Evolutionary conservation across 2,888 invertebrate genomes (phyloP), one percentile per base, ranked within the genome.

Genomic region (Melitaea athalia): DNA sequence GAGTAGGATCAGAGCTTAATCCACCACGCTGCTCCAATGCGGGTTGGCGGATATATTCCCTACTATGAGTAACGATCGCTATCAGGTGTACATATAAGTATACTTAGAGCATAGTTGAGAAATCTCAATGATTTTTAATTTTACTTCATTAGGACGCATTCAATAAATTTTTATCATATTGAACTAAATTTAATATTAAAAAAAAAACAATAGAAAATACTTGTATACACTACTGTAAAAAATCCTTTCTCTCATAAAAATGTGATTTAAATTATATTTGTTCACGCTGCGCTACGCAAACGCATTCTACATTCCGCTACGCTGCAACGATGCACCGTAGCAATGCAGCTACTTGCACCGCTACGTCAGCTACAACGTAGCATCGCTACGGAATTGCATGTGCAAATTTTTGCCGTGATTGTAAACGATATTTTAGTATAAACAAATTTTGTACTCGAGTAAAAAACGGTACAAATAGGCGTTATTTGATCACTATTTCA

Each of bases 291-390:
- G 55, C 72, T 79, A 78, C 78, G 76, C 38, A 77, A 77, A 64
- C 74, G 80, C 79, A 79, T 77, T 62, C 74, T 76, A 76, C 86
- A 83, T 75, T 76, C 76, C 74, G 83, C 87, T 88, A 88, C 89
- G 84, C 65, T 90, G 90, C 89, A 90, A 62, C 77, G 79, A 81
- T 91, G 91, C 91, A 92, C 72, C 83, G 91, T 91, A 91, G 91
- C 85, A 63, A 80, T 89, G 91, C 91, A 89, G 85, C 91, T 91
- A 57, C 57, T 42, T 57, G 57, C 57, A 57, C 10, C 38, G 57
- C 57, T 57, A 91, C 91, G 85, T 47, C n/a, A 74, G 52, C 88
- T 89, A 89, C 90, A 59, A 12, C 83, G 91, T 91, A 91, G 91
- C 81, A 67, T 50, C 67, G 81, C 91, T 91, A 91, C 89, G 87